Evolutionary conservation across 2,888 invertebrate genomes (phyloP).

Genomic region (Neoaliturus tenellus): DNA sequence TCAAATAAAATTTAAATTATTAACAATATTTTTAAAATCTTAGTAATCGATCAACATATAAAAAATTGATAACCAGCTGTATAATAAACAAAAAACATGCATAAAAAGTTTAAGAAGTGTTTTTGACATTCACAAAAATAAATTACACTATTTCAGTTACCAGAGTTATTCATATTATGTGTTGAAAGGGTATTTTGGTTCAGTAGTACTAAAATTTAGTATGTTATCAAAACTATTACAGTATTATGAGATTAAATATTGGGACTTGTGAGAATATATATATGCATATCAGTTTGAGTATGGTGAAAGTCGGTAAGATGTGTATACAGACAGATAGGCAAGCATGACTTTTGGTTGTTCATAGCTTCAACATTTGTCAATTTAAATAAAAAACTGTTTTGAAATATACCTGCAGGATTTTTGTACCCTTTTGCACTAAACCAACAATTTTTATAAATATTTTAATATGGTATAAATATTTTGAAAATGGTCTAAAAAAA

Average conservation of each 20-base stretch:
- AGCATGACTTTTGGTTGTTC: conserved; percentile 35
- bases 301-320: background rate
- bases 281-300: conserved; percentile 1
- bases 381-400: background rate
- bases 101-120: background rate
- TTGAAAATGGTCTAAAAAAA: background rate
- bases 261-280: conserved; percentile 4
- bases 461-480: background rate
- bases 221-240: conserved; percentile 15
- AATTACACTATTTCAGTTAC: background rate
- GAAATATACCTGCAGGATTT: background rate
- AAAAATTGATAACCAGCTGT: background rate
- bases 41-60: conserved; percentile 14
- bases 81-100: background rate
- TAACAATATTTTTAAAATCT: conserved; percentile 37
- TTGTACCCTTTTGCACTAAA: background rate
- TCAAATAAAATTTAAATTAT: conserved; percentile 33
- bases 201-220: background rate
- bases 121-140: background rate
- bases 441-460: background rate
- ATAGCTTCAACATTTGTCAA: conserved; percentile 29
- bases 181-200: background rate
- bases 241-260: conserved; percentile 17
- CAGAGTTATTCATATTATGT: background rate
- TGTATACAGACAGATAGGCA: conserved; percentile 16